Evolutionary conservation across 2,888 invertebrate genomes (phyloP).

Genomic region (Diogma glabrata): DNA sequence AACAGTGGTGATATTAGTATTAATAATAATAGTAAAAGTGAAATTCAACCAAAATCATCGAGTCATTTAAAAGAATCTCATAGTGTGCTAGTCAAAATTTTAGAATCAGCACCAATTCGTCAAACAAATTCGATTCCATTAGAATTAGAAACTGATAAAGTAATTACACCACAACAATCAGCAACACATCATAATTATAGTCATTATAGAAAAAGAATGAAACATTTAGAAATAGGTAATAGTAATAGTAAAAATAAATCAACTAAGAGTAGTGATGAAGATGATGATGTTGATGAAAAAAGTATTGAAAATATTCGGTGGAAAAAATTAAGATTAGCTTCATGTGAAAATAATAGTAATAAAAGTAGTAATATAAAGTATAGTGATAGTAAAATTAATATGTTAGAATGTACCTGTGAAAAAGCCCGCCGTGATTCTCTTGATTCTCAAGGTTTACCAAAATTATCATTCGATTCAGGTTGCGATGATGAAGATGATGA

Average conservation of each 20-base stretch:
- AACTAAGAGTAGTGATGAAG: neutral
- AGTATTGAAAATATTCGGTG: conserved; percentile 21
- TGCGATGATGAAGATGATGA: conserved; percentile 31
- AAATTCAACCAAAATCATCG: neutral
- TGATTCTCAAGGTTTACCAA: conserved; percentile 3
- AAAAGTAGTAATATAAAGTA: conserved; percentile 7
- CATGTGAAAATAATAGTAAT: conserved; percentile 26
- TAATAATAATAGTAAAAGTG: neutral
- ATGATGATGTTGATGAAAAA: conserved; percentile 10
- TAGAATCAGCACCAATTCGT: conserved; percentile 41
- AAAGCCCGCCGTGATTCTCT: neutral
- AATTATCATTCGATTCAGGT: conserved; percentile 29
- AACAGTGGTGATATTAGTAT: no score
- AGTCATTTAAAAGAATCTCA: conserved; percentile 45
- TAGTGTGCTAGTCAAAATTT: conserved; percentile 51
- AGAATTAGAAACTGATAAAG: conserved; percentile 6
- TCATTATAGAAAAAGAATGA: conserved; percentile 11
- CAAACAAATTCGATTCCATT: conserved; percentile 2
- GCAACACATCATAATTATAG: conserved; percentile 16
- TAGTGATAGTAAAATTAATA: conserved; percentile 5
- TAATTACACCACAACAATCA: conserved; percentile 13
- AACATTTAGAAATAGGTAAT: conserved; percentile 2
- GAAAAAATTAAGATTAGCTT: conserved; percentile 37
- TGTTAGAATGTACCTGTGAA: conserved; percentile 9
- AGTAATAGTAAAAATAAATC: neutral